Evolutionary conservation across 2,113 vertebrate species (phyloP), one percentile per base, ranked within the genome.

Genomic region (Malurus melanocephalus): DNA sequence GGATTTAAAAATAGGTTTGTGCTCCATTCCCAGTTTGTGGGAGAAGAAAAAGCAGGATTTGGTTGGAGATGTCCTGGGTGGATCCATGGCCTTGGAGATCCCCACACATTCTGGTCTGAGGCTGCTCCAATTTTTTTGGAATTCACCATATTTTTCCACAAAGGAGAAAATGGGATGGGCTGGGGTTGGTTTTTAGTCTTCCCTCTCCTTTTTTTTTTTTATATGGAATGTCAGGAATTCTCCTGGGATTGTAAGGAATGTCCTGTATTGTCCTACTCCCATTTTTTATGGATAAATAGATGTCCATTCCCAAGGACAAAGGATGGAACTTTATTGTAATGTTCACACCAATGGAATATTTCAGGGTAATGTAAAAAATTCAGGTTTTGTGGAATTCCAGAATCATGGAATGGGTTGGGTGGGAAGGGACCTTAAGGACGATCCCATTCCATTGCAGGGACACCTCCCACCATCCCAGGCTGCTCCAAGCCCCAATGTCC

Each of bases 291-390:
- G 33, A 20, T 7, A 67, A 57, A 72, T 6, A 15, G 49, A 76
- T 28, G 45, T 7, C 10, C 51, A 33, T 27, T 84, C 46, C 74
- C 20, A 7, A 55, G 51, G 12, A 7, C 32, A 59, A 71, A 79
- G 21, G 27, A 4, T 49, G 27, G 45, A 18, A 16, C 52, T 78
- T 68, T 22, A 23, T 46, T 64, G 16, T 11, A n/a, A 4, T 11
- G 21, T 46, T 14, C 26, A 23, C 0, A 0, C 22, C 28, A 3
- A 66, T 43, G 49, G 18, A 53, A 13, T 59, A 45, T 35, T 66
- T 76, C 30, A 35, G 21, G 28, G 16, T 35, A 86, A 42, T 24
- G 38, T 0, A 0, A 35, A 76, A 53, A 53, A 66, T 11, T 22
- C 75, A 21, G 7, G 11, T 69, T 60, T 16, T 19, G 12, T 79